These are phyloP conservation scores for Oscheius sp. DNA, from an alignment of 2,888 invertebrate species.

Conservation along the genomic window DNA sequence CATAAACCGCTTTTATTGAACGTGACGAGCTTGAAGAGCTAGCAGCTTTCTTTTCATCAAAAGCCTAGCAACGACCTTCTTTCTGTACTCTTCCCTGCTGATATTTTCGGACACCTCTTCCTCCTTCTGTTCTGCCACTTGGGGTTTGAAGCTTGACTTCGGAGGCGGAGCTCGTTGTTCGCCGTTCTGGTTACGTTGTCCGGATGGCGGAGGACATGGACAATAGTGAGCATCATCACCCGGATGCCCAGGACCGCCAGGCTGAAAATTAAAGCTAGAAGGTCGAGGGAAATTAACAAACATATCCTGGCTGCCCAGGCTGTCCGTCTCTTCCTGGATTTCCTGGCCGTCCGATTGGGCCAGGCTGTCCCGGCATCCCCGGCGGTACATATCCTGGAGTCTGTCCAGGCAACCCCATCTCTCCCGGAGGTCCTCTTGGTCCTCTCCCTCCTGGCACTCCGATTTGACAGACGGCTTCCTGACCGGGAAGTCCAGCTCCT, in stretches of 20 bases:
- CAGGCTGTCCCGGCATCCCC: conserved; percentile 11
- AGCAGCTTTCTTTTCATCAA: conserved; percentile 22
- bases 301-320: conserved; percentile 23
- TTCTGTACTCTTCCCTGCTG: conserved; percentile 20
- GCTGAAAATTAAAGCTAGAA: conserved; percentile 4
- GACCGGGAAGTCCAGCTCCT: conserved; percentile 18
- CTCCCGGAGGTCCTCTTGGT: conserved; percentile 3
- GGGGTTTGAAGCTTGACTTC: neutral
- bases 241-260: conserved; percentile 13
- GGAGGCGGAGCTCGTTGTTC: neutral
- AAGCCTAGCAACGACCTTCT: conserved; percentile 21
- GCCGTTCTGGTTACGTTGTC: neutral
- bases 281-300: neutral
- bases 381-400: conserved; percentile 8
- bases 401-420: conserved; percentile 13
- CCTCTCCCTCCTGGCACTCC: conserved; percentile 3
- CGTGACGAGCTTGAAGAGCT: conserved; percentile 14
- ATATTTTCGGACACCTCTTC: neutral
- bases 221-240: conserved; percentile 28
- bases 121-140: neutral
- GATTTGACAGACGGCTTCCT: conserved; percentile 21
- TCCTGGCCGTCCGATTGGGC: conserved; percentile 4
- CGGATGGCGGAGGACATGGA: conserved; percentile 16
- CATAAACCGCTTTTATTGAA: too few relatives aligned
- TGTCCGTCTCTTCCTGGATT: conserved; percentile 18